These are phyloP conservation scores for Phortica magna DNA, from an alignment of 2,888 invertebrate genomes.

Conservation along the genomic window DNA sequence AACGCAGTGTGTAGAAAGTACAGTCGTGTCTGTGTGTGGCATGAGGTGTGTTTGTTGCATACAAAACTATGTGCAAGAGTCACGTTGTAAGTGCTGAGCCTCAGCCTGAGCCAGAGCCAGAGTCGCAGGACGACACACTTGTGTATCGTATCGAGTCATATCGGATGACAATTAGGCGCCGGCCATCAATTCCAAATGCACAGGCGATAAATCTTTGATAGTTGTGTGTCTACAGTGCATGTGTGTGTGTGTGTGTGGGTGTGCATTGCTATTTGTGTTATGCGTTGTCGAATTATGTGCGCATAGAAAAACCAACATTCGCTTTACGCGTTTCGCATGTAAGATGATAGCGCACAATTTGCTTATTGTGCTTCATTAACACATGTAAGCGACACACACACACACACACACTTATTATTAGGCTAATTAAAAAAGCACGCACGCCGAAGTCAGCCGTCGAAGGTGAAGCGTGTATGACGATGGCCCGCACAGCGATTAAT, in stretches of 20 bases:
- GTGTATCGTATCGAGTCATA: conserved; percentile 62
- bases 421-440: conserved; percentile 68
- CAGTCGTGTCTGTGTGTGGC: background rate
- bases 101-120: conserved; percentile 21
- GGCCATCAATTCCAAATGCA: conserved; percentile 72
- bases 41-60: conserved; percentile 7
- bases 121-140: conserved; percentile 67
- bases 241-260: background rate
- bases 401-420: conserved; percentile 54
- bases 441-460: conserved; percentile 34
- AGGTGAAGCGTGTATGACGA: background rate
- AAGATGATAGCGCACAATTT: background rate
- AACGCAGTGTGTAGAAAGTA: conserved; percentile 53
- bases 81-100: background rate
- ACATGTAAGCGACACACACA: background rate
- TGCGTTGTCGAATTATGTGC: too few species aligned
- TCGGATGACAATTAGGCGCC: conserved; percentile 71
- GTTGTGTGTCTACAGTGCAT: conserved; percentile 49
- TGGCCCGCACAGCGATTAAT: conserved; percentile 57
- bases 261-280: background rate
- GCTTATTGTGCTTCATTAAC: background rate
- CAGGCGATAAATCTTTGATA: conserved; percentile 72
- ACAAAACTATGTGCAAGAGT: conserved; percentile 5
- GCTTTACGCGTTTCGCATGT: too few species aligned
- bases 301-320: too few species aligned